Evolutionary conservation across 2,888 invertebrate genomes (phyloP).

Genomic region (Electrophaes corylata): DNA sequence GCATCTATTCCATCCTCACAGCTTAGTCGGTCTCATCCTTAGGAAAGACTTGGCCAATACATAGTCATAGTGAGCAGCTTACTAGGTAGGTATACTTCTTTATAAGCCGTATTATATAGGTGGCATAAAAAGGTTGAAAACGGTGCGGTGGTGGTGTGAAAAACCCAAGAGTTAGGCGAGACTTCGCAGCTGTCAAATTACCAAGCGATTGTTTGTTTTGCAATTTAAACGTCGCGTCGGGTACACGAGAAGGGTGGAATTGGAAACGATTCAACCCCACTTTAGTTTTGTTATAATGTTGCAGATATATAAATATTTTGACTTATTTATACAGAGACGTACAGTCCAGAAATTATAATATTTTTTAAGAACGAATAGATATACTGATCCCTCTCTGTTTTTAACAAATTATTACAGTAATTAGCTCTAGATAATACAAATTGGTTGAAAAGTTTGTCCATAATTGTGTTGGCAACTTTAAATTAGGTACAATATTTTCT

Average conservation of each 20-base stretch:
- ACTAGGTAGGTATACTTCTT: too few relatives aligned
- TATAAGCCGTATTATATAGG: neutral
- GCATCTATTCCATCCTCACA: too few relatives aligned
- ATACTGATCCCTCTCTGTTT: neutral
- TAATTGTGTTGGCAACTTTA: conserved; percentile 7
- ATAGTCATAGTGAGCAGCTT: too few relatives aligned
- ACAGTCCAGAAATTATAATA: neutral
- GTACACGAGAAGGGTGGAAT: conserved; percentile 29
- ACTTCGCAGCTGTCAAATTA: conserved; percentile 16
- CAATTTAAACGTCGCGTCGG: conserved; percentile 19
- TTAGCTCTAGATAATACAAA: neutral
- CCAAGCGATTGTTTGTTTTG: conserved; percentile 23
- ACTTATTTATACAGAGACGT: neutral
- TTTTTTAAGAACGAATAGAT: neutral
- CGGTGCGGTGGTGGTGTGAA: neutral
- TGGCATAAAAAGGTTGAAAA: neutral
- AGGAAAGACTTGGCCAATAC: too few relatives aligned
- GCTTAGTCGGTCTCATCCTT: too few relatives aligned
- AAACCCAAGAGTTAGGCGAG: conserved; percentile 4
- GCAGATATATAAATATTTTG: conserved; percentile 6
- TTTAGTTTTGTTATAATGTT: conserved; percentile 3
- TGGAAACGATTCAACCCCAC: conserved; percentile 11
- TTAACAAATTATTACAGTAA: neutral
- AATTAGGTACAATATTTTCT: conserved; percentile 7
- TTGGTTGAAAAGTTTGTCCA: conserved; percentile 12